phyloP scores from a whole-genome alignment of 2,888 invertebrate species.

The Drosophila eohydei region DNA sequence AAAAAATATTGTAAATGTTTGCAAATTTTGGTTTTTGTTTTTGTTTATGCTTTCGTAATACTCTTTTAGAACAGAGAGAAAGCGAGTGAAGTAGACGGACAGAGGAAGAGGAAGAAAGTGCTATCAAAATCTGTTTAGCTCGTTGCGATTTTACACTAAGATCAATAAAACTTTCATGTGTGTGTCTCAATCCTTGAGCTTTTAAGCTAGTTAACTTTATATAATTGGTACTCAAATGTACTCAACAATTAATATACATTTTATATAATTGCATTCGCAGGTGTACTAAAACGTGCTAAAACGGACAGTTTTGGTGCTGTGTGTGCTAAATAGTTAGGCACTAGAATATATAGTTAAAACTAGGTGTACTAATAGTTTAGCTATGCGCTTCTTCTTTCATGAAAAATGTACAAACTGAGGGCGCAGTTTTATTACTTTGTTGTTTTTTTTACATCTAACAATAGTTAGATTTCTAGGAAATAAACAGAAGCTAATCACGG shows the following conservation, averaged over 20 bases:
- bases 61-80: slow-evolving; percentile 60
- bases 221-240: slow-evolving; percentile 46
- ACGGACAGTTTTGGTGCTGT: slow-evolving; percentile 64
- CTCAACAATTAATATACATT: slow-evolving; percentile 39
- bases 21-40: slow-evolving; percentile 38
- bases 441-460: slow-evolving; percentile 71
- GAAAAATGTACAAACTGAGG: slow-evolving; percentile 59
- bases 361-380: slow-evolving; percentile 29
- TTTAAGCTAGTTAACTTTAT: slow-evolving; percentile 46
- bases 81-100: background rate
- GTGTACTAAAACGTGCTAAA: slow-evolving; percentile 71
- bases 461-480: slow-evolving; percentile 74
- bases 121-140: slow-evolving; percentile 38
- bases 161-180: slow-evolving; percentile 42
- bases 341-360: slow-evolving; percentile 35
- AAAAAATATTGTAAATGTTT: slow-evolving; percentile 38
- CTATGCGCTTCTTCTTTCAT: slow-evolving; percentile 20
- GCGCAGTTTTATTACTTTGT: slow-evolving; percentile 40
- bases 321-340: slow-evolving; percentile 50
- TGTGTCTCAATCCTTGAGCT: slow-evolving; percentile 11
- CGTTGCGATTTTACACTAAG: slow-evolving; percentile 35
- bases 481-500: slow-evolving; percentile 23
- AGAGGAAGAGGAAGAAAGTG: slow-evolving; percentile 5
- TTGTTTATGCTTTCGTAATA: slow-evolving; percentile 51
- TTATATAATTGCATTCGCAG: slow-evolving; percentile 46